Percentiles rank a stretch among this genome's conserved stretches.
Conservation (phyloP, 2,888 invertebrate genomes). For the Oligia latruncula region DNA sequence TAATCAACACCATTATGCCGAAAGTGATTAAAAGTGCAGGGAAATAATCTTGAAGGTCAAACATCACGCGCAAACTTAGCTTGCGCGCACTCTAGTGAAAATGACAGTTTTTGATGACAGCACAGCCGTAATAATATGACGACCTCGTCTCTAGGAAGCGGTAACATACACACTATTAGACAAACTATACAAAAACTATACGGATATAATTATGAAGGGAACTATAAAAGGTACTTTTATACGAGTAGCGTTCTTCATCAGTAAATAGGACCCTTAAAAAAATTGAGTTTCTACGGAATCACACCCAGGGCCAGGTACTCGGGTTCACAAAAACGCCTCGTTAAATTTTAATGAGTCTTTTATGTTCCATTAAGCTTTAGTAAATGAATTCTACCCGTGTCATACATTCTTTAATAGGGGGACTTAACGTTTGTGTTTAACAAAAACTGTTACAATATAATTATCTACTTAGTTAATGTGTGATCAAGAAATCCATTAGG, state of each 20-base stretch:
- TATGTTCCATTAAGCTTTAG: background rate
- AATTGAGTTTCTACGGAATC: background rate
- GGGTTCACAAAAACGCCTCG: background rate
- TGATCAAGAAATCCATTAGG: too few relatives aligned
- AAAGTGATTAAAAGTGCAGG: too few relatives aligned
- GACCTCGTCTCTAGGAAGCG: too few relatives aligned
- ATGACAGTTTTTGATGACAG: too few relatives aligned
- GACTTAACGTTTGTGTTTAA: background rate
- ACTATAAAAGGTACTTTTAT: background rate
- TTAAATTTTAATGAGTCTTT: conserved; percentile 6
- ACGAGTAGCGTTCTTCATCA: background rate
- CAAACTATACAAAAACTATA: background rate
- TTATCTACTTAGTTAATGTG: background rate
- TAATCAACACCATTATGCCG: too few relatives aligned
- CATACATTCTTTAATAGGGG: background rate
- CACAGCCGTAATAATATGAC: too few relatives aligned
- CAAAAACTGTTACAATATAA: background rate
- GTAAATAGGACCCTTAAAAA: background rate
- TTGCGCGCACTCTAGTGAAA: too few relatives aligned
- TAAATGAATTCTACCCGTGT: background rate
- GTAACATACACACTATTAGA: background rate
- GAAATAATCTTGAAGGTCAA: too few relatives aligned
- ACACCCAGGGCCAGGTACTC: background rate
- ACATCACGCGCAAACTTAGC: too few relatives aligned
- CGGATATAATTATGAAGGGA: background rate